Base-by-base conservation (phyloP, 2,113 vertebrate genomes). In the Epinephelus fuscoguttatus region DNA sequence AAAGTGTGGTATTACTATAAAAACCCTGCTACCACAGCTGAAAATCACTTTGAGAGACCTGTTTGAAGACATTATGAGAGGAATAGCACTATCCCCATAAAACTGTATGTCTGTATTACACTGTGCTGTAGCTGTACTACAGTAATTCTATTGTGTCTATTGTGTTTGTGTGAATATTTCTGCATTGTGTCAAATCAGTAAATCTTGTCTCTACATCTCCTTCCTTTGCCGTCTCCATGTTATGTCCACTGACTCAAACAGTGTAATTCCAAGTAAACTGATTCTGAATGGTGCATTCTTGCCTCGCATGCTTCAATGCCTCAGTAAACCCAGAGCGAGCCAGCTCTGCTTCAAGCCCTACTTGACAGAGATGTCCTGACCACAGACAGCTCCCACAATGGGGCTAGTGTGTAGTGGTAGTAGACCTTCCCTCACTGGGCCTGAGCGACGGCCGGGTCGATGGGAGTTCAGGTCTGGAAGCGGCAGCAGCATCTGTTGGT, bases 251-350 rank as follows among this genome's bases (percentile, higher is more conserved):
- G 52, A 79, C 52, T 85, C 55, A 18, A 67, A 79, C 50, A 17
- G 40, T 25, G 3, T 64, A 42, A 78, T 81, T 82, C 80, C 70
- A 56, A 17, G 84, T 56, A 88, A 90, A 88, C 59, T 1, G 88
- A 92, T 92, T 92, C n/a, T 57, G 64, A 74, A 76, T 40, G 80
- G 57, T 37, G 67, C 81, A 89, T 88, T 92, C 88, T 63, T 87
- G 55, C 84, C 4, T 68, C 21, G 30, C 84, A 83, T 77, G 77
- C 78, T 80, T 59, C 37, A 62, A 42, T 6, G 71, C 64, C 67
- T 77, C 63, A 42, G 70, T n/a, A 66, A 47, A 66, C 50, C 37
- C 53, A 68, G 40, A 23, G 55, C 40, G 6, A 63, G 60, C 62
- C 71, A 56, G 74, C 69, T 81, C 64, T 18, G 37, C 52, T 62